Base-by-base conservation (phyloP, 1,140 invertebrate genomes). In the Leptinotarsa texana region DNA sequence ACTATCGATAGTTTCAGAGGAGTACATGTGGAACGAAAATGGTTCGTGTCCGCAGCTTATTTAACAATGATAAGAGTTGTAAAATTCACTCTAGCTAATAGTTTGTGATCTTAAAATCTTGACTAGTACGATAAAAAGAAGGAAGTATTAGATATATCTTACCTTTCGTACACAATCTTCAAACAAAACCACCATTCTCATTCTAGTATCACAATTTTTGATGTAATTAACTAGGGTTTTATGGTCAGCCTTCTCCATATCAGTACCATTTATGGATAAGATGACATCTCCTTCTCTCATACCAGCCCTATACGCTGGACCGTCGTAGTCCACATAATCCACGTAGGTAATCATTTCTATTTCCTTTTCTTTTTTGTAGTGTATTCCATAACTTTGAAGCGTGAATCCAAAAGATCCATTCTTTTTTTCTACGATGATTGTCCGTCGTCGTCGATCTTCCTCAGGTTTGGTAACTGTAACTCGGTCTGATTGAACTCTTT, bases 281-380 rank as follows among this genome's bases (percentile, higher is more conserved):
- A 98, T 97, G 2, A 98, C 95, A 85, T 98, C 96, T 61, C 96
- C 96, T 86, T 96, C 94, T 2, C 95, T 89, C 94, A 98, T 96
- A 0, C 96, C 96, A 1, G 96, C 94, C 75, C 91, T 89, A 77
- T 94, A 95, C 0, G 96, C 96, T 6, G 96, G 93, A 0, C 96
- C 95, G 73, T 96, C 93, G 73, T 93, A 92, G 79, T 97, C 96
- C n/a, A 98, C 95, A 82, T 96, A 96, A 84, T 98, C 96, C 27
- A 98, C 96, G 82, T 98, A 98, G 0, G 96, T 97, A 24, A 98
- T 96, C 87, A 98, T 95, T 85, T 97, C 96, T 72, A 95, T 93
- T 83, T 95, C 93, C 80, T 92, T 90, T 75, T 96, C 95, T 84
- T 93, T 92, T 83, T 96, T 96, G 85, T 98, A 97, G 83, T 96